Percentiles rank a stretch among this genome's conserved stretches.
phyloP scores from a whole-genome alignment of 1,140 invertebrate genomes.

The Cyclargus thomasi region DNA sequence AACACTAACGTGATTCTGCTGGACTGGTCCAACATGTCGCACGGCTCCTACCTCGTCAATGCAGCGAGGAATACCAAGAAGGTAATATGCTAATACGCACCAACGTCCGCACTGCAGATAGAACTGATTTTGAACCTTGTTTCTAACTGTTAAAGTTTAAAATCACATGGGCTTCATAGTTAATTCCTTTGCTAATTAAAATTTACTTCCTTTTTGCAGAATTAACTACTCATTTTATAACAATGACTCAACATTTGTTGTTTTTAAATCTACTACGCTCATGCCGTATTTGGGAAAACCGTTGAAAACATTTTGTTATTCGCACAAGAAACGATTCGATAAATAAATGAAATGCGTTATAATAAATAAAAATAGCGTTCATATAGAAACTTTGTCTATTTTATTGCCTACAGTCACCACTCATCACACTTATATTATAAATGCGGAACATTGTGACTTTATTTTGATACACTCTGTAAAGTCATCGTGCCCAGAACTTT shows the following conservation, averaged over 20 bases:
- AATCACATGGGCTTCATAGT: neutral
- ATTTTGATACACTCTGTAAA: too few relatives aligned
- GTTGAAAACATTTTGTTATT: too few relatives aligned
- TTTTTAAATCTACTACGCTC: too few relatives aligned
- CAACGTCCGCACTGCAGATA: neutral
- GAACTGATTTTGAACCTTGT: neutral
- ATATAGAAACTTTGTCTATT: too few relatives aligned
- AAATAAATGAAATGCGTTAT: too few relatives aligned
- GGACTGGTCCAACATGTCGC: conserved; percentile 78
- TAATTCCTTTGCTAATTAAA: neutral
- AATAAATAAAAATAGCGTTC: too few relatives aligned
- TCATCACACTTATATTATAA: too few relatives aligned
- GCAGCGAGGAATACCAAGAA: conserved; percentile 74
- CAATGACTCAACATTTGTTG: neutral
- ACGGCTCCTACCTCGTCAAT: conserved; percentile 75
- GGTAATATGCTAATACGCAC: conserved; percentile 36
- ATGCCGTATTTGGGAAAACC: too few relatives aligned
- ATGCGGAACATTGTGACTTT: too few relatives aligned
- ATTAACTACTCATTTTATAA: neutral
- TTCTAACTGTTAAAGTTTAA: neutral
- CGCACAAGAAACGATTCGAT: too few relatives aligned
- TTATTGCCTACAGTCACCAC: too few relatives aligned
- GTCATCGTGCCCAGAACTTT: too few relatives aligned
- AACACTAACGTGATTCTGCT: conserved; percentile 70
- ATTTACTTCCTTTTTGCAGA: neutral